Percentiles rank a stretch among this genome's conserved stretches.
Conservation (phyloP, 2,888 invertebrate species). For the Drosophila quasianomalipes region DNA sequence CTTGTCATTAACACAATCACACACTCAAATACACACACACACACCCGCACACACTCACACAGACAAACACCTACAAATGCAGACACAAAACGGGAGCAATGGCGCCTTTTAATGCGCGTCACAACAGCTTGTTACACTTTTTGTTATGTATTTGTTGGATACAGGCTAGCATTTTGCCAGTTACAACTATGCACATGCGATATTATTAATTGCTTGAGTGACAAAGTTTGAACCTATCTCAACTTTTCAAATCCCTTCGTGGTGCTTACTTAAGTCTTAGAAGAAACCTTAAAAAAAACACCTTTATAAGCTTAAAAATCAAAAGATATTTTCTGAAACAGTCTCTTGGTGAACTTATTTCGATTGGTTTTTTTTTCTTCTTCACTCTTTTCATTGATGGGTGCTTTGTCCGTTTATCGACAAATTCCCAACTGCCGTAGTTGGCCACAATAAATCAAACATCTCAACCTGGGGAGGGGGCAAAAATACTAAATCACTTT, state of each 20-base stretch:
- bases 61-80: slow-evolving; percentile 10
- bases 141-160: slow-evolving; percentile 17
- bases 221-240: neutral
- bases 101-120: slow-evolving; percentile 36
- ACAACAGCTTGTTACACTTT: slow-evolving; percentile 46
- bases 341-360: neutral
- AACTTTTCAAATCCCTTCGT: neutral
- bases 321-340: neutral
- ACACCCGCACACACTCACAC: slow-evolving; percentile 2
- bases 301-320: neutral
- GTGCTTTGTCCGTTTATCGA: slow-evolving; percentile 16
- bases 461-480: slow-evolving; percentile 57
- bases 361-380: neutral
- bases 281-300: neutral
- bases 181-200: slow-evolving; percentile 5
- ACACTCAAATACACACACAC: slow-evolving; percentile 31
- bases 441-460: slow-evolving; percentile 68
- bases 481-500: slow-evolving; percentile 55
- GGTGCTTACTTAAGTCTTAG: no score
- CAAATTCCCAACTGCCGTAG: slow-evolving; percentile 34
- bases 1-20: slow-evolving; percentile 78
- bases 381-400: slow-evolving; percentile 14
- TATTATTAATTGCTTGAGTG: neutral
- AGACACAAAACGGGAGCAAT: slow-evolving; percentile 28
- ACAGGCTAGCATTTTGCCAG: neutral